phyloP scores from a whole-genome alignment of 2,888 invertebrate species.

The Drosophila imparisetae region DNA sequence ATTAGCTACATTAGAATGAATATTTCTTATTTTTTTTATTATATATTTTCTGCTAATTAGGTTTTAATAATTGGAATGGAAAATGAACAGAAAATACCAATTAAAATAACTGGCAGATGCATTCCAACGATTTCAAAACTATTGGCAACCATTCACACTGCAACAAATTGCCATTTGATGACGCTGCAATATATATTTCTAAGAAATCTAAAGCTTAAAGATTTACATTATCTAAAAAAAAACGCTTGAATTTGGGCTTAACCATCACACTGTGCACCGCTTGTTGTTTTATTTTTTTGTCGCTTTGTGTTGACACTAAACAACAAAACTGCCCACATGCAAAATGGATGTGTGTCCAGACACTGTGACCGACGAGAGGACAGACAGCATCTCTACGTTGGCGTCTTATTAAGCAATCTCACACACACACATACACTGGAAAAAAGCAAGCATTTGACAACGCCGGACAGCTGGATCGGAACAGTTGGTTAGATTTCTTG shows the following conservation, averaged over 20 bases:
- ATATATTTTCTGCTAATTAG: not conserved
- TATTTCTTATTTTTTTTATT: not conserved
- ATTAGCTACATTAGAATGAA: not conserved
- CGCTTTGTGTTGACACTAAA: slow-evolving; percentile 46
- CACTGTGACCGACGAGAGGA: slow-evolving; percentile 28
- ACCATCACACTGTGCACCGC: slow-evolving; percentile 44
- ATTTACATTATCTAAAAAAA: slow-evolving; percentile 4
- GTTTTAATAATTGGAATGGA: not conserved
- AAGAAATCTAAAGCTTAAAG: not conserved
- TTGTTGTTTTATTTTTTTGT: slow-evolving; percentile 43
- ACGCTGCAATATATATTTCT: not conserved
- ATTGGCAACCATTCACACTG: not conserved
- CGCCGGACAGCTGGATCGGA: slow-evolving; percentile 39
- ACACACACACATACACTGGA: slow-evolving; percentile 11
- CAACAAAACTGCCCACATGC: slow-evolving; percentile 70
- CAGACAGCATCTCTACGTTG: slow-evolving; percentile 56
- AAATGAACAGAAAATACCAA: not conserved
- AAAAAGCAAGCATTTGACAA: slow-evolving; percentile 37
- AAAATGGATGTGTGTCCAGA: slow-evolving; percentile 61
- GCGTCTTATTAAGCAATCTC: slow-evolving; percentile 73
- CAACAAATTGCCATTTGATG: not conserved
- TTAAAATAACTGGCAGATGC: not conserved
- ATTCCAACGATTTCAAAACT: not conserved
- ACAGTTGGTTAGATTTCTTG: slow-evolving; percentile 29
- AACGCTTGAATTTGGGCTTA: slow-evolving; percentile 14